A percentile compares a stretch with the other conserved stretches of the same genome.
These are phyloP conservation scores for Sinelater perroti DNA, from an alignment of 2,888 invertebrate genomes.

Conservation along the genomic window DNA sequence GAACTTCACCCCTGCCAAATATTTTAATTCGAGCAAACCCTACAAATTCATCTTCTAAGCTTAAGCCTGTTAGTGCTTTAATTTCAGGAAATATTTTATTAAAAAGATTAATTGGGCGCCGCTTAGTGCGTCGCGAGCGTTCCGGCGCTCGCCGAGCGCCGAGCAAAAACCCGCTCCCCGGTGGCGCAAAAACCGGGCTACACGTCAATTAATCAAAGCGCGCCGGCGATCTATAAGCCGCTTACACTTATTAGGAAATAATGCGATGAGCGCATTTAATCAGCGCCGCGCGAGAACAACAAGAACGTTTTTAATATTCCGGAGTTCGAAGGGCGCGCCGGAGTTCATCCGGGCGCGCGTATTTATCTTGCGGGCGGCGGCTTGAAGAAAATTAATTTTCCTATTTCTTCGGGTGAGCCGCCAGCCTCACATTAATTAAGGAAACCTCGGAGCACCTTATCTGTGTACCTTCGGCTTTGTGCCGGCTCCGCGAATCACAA, in stretches of 20 bases:
- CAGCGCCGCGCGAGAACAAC: background rate
- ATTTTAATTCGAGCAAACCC: no score
- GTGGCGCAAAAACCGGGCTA: background rate
- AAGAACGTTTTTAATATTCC: conserved; percentile 14
- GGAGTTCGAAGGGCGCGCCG: conserved; percentile 7
- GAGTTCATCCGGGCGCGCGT: conserved; percentile 13
- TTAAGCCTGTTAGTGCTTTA: no score
- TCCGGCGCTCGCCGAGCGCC: no score
- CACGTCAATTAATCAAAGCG: background rate
- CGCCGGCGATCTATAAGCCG: background rate
- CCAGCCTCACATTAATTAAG: conserved; percentile 51
- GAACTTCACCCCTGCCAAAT: no score
- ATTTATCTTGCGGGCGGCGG: conserved; percentile 31
- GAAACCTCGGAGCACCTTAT: conserved; percentile 46
- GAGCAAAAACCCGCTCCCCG: background rate
- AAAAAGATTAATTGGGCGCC: no score
- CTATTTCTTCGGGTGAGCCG: conserved; percentile 51
- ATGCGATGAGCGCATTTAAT: conserved; percentile 1
- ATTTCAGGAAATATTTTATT: no score
- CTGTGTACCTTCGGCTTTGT: conserved; percentile 33
- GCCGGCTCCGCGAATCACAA: conserved; percentile 22
- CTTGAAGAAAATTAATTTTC: conserved; percentile 51
- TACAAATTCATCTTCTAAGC: no score
- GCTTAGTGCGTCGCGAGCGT: no score
- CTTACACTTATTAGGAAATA: conserved; percentile 3